phyloP scores from a whole-genome alignment of 2,797 vertebrate species.

The Brachymystax lenok region DNA sequence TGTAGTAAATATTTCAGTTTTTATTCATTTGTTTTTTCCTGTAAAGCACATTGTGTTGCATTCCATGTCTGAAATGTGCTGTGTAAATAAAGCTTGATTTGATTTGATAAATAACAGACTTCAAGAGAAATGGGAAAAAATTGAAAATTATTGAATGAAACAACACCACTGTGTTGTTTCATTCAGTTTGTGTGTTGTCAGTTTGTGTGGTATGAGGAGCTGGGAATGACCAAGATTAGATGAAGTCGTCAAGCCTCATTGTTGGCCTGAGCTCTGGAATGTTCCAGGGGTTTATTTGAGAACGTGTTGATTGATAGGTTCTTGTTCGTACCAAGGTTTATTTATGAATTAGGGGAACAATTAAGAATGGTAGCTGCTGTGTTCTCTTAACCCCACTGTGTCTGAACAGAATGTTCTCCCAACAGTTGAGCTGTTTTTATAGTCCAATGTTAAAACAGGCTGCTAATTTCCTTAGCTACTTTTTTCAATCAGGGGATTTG shows the following conservation, averaged over 20 bases:
- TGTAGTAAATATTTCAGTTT: no score
- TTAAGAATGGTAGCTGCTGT: conserved; percentile 15
- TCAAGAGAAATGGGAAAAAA: conserved; percentile 56
- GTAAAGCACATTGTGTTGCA: no score
- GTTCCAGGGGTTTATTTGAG: conserved; percentile 23
- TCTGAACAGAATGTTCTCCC: conserved; percentile 39
- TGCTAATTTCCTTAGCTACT: background rate
- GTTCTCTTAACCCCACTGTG: conserved; percentile 4
- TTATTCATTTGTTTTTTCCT: no score
- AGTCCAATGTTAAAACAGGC: conserved; percentile 11
- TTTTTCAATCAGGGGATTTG: conserved; percentile 12
- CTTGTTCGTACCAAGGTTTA: conserved; percentile 29
- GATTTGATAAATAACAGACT: conserved; percentile 46
- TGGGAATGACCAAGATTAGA: conserved; percentile 17
- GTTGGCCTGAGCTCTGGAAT: conserved; percentile 38
- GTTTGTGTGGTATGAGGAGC: conserved; percentile 3
- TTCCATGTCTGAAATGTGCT: no score
- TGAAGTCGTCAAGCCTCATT: conserved; percentile 23
- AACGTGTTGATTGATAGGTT: conserved; percentile 36
- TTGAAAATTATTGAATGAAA: conserved; percentile 43
- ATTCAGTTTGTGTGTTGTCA: background rate
- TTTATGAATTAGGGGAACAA: conserved; percentile 44
- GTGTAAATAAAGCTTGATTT: no score
- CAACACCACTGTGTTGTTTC: conserved; percentile 19
- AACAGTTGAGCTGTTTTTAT: conserved; percentile 16